phyloP scores from a whole-genome alignment of 2,888 invertebrate genomes.

The Monoplex corrugatus region DNA sequence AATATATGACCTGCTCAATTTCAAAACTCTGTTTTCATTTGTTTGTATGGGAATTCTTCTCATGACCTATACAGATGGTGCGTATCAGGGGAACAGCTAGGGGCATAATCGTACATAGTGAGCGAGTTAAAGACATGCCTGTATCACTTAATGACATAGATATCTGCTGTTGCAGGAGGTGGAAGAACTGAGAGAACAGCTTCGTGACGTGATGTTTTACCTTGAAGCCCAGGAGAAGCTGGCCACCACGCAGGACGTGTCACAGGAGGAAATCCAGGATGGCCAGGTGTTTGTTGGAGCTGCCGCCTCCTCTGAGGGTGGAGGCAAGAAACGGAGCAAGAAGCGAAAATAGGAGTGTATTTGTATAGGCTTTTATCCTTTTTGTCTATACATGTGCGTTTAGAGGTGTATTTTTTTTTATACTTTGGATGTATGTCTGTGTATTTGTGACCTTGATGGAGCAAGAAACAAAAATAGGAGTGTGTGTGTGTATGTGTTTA shows the following conservation, averaged over 20 bases:
- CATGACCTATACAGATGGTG: too few relatives aligned
- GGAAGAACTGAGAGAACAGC: conserved; percentile 93
- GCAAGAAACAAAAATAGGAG: not conserved
- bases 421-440: too few relatives aligned
- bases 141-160: too few relatives aligned
- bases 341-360: not conserved
- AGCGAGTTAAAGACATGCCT: too few relatives aligned
- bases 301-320: conserved; percentile 58
- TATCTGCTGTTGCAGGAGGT: conserved; percentile 85
- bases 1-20: too few relatives aligned
- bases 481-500: too few relatives aligned
- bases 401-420: not conserved
- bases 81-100: too few relatives aligned
- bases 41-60: too few relatives aligned
- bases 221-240: conserved; percentile 91
- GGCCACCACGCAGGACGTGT: conserved; percentile 64
- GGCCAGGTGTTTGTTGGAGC: conserved; percentile 85
- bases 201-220: conserved; percentile 98
- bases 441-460: too few relatives aligned
- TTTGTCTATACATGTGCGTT: not conserved
- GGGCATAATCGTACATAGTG: too few relatives aligned
- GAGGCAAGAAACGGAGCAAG: conserved; percentile 50
- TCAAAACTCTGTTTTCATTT: too few relatives aligned
- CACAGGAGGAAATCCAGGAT: conserved; percentile 82
- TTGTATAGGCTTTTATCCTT: not conserved